Evolutionary conservation across 1,140 invertebrate species (phyloP), one percentile per base, ranked within the genome.

Genomic region (Manduca sexta): DNA sequence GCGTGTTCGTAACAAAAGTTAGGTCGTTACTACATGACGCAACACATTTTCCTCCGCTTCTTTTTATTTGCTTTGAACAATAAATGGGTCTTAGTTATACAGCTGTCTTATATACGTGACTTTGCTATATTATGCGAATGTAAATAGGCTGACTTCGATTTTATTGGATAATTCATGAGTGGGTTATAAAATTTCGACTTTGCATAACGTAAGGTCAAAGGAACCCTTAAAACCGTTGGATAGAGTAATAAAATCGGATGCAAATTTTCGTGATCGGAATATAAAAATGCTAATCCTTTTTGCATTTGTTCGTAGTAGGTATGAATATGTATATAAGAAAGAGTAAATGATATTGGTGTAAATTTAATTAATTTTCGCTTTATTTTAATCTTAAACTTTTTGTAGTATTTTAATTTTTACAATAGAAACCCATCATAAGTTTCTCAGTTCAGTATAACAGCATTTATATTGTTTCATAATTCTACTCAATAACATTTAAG

Each of bases 41-140:
- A 26, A 55, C 64, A 64, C 60, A 62, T 69, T 54, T 71, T 63
- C 59, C 60, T 62, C 57, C 42, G 60, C 65, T 70, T 73, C 70
- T 71, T 79, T 81, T 74, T 74, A 74, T 65, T 71, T 72, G 70
- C 65, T 69, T 67, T 68, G 63, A 73, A 77, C 71, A 82, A 82
- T 82, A 80, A 84, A 80, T 74, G 67, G 58, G 59, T 69, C 66
- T 77, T 56, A 48, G 62, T 55, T 69, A 68, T 52, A 56, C 49
- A 62, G 66, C 60, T 70, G 64, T 69, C 59, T 72, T 66, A 66
- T 65, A 64, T 61, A 68, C 61, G 58, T 64, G 61, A 64, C 58
- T 64, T 47, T 21, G 49, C 45, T 44, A 56, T 66, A 69, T 70
- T 67, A 74, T 59, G 55, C 47, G 26, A 58, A 64, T 43, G 59